phyloP scores from a whole-genome alignment of 2,888 invertebrate genomes.

The Himalopsyche anomala region DNA sequence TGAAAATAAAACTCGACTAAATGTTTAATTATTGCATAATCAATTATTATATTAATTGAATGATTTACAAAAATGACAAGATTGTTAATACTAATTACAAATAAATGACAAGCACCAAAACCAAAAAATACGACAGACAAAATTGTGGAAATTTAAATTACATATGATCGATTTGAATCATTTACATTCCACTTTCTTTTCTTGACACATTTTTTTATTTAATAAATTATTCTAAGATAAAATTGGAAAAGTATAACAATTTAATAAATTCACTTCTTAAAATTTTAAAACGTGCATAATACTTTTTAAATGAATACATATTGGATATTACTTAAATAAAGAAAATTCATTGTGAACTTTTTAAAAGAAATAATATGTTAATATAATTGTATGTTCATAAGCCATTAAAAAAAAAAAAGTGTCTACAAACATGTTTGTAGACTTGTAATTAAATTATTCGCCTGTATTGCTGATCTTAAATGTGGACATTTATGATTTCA shows the following conservation, averaged over 20 bases:
- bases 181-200: background rate
- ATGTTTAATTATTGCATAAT: conserved; percentile 27
- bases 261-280: too few relatives aligned
- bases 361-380: too few relatives aligned
- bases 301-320: too few relatives aligned
- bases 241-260: too few relatives aligned
- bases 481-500: background rate
- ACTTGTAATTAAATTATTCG: too few relatives aligned
- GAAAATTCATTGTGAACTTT: too few relatives aligned
- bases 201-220: background rate
- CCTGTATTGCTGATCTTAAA: too few relatives aligned
- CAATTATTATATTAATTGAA: background rate
- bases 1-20: background rate
- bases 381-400: too few relatives aligned
- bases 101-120: background rate
- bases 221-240: background rate
- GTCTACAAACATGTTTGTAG: too few relatives aligned
- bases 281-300: too few relatives aligned
- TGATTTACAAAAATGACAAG: background rate
- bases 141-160: background rate
- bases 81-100: background rate
- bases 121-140: background rate
- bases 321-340: too few relatives aligned
- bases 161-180: background rate
- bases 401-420: too few relatives aligned